Percentiles rank a stretch among this genome's conserved stretches.
These are phyloP conservation scores for Alloplasta piceator DNA, from an alignment of 2,888 invertebrate genomes.

Conservation along the genomic window DNA sequence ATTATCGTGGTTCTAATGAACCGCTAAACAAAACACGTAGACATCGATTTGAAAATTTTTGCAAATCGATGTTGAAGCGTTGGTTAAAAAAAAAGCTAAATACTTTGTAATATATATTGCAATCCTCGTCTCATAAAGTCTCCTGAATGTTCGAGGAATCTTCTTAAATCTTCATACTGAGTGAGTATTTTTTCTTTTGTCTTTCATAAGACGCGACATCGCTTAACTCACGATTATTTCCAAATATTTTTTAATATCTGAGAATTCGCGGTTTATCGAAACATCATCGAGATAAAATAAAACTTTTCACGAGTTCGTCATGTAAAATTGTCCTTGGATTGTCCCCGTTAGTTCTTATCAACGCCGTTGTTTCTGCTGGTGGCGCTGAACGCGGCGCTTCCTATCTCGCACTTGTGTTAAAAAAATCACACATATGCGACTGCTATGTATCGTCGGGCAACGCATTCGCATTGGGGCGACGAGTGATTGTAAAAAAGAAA, in stretches of 20 bases:
- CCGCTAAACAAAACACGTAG: slow-evolving; percentile 23
- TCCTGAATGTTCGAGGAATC: slow-evolving; percentile 29
- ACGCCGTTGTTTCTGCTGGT: slow-evolving; percentile 1
- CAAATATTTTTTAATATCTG: not conserved
- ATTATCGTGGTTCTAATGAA: slow-evolving; percentile 47
- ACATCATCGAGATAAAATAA: not conserved
- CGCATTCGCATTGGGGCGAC: no score
- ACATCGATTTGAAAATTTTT: not conserved
- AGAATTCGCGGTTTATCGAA: not conserved
- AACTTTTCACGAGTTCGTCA: not conserved
- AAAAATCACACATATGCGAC: slow-evolving; percentile 28
- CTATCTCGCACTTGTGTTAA: slow-evolving; percentile 5
- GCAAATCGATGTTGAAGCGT: slow-evolving; percentile 1
- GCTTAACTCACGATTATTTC: not conserved
- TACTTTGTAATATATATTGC: slow-evolving; percentile 5
- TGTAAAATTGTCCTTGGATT: not conserved
- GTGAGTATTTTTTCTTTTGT: no score
- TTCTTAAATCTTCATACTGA: slow-evolving; percentile 45
- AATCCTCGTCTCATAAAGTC: slow-evolving; percentile 6
- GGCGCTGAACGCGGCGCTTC: slow-evolving; percentile 18
- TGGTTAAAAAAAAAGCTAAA: no score
- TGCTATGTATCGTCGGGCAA: slow-evolving; percentile 30
- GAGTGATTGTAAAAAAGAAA: slow-evolving; percentile 8
- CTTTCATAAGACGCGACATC: not conserved
- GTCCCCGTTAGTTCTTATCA: slow-evolving; percentile 8